Evolutionary conservation across 2,113 vertebrate species (phyloP).

Genomic region (Vulpes vulpes): DNA sequence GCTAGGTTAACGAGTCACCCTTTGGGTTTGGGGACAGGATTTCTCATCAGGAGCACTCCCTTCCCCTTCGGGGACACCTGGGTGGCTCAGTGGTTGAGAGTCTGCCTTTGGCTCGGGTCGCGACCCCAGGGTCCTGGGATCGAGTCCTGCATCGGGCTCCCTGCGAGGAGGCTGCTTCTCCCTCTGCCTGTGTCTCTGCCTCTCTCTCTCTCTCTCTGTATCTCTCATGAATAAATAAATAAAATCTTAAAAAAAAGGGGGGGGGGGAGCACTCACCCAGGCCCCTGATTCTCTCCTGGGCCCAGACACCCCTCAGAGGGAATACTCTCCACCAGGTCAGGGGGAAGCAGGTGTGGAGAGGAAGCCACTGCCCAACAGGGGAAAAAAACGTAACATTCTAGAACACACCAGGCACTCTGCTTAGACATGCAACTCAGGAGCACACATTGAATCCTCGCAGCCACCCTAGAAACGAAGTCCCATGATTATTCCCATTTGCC

Average conservation of each 20-base stretch:
- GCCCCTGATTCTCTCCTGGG: background rate
- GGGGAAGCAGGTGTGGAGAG: background rate
- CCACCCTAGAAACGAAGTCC: background rate
- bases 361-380: background rate
- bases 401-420: background rate
- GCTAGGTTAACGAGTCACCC: constrained; percentile 83
- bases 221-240: no score
- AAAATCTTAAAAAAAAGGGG: no score
- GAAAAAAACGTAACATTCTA: background rate
- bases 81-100: no score
- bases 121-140: no score
- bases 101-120: no score
- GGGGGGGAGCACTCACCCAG: no score
- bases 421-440: background rate
- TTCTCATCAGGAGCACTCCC: background rate
- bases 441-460: rapidly evolving
- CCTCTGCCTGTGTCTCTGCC: no score
- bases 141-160: no score
- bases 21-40: constrained; percentile 53
- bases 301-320: background rate
- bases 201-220: no score
- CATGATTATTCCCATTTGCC: background rate
- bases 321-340: background rate
- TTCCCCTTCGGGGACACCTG: background rate
- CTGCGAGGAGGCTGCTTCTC: no score